Evolutionary conservation across 2,797 vertebrate genomes (phyloP).

Genomic region (Novumbra hubbsi): DNA sequence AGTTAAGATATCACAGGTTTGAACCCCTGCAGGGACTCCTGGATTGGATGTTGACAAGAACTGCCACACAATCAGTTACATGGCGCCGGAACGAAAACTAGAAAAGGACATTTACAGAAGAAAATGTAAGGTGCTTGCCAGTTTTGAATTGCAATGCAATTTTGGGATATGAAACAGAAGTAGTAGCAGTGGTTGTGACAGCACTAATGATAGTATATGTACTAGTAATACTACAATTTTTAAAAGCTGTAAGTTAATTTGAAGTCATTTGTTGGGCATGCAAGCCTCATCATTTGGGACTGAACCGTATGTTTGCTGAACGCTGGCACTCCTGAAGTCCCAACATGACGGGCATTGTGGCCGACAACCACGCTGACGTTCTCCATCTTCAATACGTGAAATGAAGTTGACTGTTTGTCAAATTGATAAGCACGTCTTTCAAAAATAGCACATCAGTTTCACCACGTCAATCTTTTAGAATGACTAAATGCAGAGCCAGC

Average conservation of each 20-base stretch:
- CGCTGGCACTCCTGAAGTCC: constrained; percentile 8
- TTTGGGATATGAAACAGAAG: no score
- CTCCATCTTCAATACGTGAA: constrained; percentile 14
- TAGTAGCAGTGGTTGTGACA: no score
- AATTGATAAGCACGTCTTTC: constrained; percentile 13
- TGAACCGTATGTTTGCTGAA: constrained; percentile 28
- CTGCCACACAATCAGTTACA: constrained; percentile 20
- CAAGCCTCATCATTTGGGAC: constrained; percentile 17
- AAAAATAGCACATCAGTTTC: constrained; percentile 53
- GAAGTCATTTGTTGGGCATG: no score
- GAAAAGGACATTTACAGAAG: no score
- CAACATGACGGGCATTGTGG: constrained; percentile 20
- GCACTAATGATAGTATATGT: no score
- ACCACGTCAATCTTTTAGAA: constrained; percentile 32
- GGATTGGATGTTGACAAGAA: constrained; percentile 26
- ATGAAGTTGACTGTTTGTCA: constrained; percentile 31
- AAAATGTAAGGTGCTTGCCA: no score
- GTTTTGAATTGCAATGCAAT: no score
- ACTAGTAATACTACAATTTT: no score
- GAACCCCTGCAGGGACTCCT: constrained; percentile 1
- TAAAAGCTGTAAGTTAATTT: no score
- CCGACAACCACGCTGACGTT: background rate
- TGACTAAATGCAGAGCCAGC: constrained; percentile 6
- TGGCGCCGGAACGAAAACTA: constrained; percentile 13
- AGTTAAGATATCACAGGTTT: constrained; percentile 10